Evolutionary conservation across 1,140 invertebrate species (phyloP), one percentile per base, ranked within the genome.

Genomic region (Halictus rubicundus): DNA sequence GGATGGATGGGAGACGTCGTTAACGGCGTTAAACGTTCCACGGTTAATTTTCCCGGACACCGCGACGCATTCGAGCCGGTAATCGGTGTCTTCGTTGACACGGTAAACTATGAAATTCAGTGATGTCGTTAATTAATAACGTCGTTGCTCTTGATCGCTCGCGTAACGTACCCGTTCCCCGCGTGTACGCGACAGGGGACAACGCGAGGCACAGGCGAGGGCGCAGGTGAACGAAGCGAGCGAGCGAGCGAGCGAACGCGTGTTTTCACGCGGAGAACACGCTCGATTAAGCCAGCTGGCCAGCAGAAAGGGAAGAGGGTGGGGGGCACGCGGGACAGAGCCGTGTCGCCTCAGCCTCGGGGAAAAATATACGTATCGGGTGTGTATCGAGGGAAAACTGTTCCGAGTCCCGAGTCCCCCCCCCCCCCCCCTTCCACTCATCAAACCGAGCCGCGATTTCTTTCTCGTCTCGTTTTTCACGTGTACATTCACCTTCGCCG

Each of bases 61-160:
- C 32, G 32, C 23, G 32, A 27, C 5, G 39, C 63, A 57, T 39
- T 68, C 23, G 12, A 42, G 19, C 46, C 23, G 19, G n/a, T 68
- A 68, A 75, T 46, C 49, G 27, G 14, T 23, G 52, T 42, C 23
- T 59, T 32, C 57, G 27, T 39, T 32, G n/a, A 77, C 37, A 21
- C 64, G 7, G 16, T 37, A 37, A 71, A 46, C 32, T 39, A 52
- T n/a, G n/a, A 71, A 63, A 78, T 60, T 39, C 52, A 23, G 7
- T 52, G 75, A 64, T 19, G 16, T n/a, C 42, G 80, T 70, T 85
- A 85, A 85, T 85, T 85, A 85, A 82, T 78, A 85, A 74, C 37
- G 63, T 25, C 59, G 69, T 76, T 70, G 61, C 32, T 59, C 37
- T 77, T 70, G 71, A 63, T 37, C 54, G 71, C 42, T 37, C 54